Base-by-base conservation (phyloP, 1,140 invertebrate species). In the Acromyrmex echinatior region DNA sequence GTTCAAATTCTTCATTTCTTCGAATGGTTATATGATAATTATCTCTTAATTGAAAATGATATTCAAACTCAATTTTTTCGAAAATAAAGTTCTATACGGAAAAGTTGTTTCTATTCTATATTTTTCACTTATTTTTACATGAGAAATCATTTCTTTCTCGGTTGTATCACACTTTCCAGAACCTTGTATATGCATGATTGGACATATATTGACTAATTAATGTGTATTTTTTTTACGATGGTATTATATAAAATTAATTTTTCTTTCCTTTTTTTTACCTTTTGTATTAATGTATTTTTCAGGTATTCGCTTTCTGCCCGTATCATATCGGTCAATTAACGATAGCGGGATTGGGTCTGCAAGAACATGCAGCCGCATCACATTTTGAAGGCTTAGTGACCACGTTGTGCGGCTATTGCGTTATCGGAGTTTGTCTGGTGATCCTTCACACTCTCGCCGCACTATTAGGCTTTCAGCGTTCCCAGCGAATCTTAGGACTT, bases 361-460 rank as follows among this genome's bases (percentile, higher is more conserved):
- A 98, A 91, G 97, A 98, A 77, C 96, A 97, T 92, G 97, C 97
- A 68, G 97, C 96, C 0, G 96, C 97, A 1, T 97, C 98, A 7
- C 98, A 99, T 93, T 99, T 99, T 95, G 98, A 99, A 92, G 99
- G 99, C 0, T 95, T 99, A 3, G 94, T 99, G 39, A 99, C 99
- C 1, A 99, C 99, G 0, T 94, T 99, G 12, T 97, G 98, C 91
- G 99, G 99, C 25, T 99, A 99, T 95, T 97, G 98, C 87, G 97
- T 99, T 5, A 98, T 99, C 68, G 98, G 99, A 0, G 95, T 98
- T 14, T 97, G 97, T 16, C 96, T 99, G 18, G 97, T 99, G 3
- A 93, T 98, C 3, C 94, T 99, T 25, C 99, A 99, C 94, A 97
- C 97, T 39, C 93, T 97, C 28, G 97, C 97, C 3, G 96, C 97